These are phyloP conservation scores for Alethe castanea DNA, from an alignment of 2,113 vertebrate genomes.

Conservation along the genomic window DNA sequence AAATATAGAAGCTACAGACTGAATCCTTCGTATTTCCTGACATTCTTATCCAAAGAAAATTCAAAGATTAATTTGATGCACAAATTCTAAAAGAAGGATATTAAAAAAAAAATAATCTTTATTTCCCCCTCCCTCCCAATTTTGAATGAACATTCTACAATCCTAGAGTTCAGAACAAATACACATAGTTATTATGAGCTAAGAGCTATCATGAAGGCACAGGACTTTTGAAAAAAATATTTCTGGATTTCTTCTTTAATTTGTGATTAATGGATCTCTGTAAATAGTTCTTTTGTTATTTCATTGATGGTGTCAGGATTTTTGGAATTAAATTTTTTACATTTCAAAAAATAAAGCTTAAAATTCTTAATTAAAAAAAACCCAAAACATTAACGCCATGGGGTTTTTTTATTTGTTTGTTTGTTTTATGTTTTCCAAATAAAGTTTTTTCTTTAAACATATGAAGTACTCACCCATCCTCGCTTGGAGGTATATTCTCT, in stretches of 20 bases:
- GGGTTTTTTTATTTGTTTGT: no score
- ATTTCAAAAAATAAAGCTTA: background rate
- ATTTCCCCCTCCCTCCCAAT: fast-evolving
- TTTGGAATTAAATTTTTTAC: background rate
- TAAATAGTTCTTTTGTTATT: background rate
- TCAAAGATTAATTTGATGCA: background rate
- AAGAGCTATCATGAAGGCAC: background rate
- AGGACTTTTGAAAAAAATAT: background rate
- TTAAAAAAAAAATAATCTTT: background rate
- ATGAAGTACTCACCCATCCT: fast-evolving
- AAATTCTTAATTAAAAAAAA: background rate
- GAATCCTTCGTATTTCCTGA: background rate
- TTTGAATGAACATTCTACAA: background rate
- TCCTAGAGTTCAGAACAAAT: background rate
- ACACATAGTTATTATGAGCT: background rate
- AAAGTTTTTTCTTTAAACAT: fast-evolving
- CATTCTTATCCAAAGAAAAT: background rate
- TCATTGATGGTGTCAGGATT: background rate
- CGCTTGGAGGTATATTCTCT: background rate
- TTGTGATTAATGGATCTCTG: background rate
- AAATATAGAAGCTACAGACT: background rate
- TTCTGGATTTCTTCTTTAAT: background rate
- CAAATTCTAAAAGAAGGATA: background rate
- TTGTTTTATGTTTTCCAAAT: background rate
- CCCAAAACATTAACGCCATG: fast-evolving